phyloP scores from a whole-genome alignment of 2,888 invertebrate species.

The Eristalinus sepulchralis region DNA sequence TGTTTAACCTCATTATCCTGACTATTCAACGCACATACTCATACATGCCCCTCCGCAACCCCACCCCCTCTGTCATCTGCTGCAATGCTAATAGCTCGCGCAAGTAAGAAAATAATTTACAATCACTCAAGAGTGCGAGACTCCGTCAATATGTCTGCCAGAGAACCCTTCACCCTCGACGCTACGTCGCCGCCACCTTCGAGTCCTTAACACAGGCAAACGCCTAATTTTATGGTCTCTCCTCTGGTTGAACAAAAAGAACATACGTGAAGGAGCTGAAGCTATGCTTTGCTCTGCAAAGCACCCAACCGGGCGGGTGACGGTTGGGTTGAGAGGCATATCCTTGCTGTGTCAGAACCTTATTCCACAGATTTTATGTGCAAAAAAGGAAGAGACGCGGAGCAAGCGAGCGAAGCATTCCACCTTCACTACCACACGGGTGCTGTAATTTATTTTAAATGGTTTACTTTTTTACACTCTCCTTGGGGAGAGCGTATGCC shows the following conservation, averaged over 20 bases:
- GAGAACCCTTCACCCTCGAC: background rate
- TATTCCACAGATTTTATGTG: constrained; percentile 66
- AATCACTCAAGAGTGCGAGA: constrained; percentile 63
- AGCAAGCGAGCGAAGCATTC: constrained; percentile 21
- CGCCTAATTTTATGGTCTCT: constrained; percentile 67
- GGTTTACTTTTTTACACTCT: constrained; percentile 61
- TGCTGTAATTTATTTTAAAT: constrained; percentile 70
- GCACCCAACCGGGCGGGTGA: constrained; percentile 19
- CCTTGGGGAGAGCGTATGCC: background rate
- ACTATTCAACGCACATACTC: constrained; percentile 58
- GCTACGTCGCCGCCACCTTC: constrained; percentile 2
- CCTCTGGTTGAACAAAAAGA: constrained; percentile 39
- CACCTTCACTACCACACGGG: constrained; percentile 44
- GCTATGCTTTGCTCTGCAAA: background rate
- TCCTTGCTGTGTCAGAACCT: constrained; percentile 60
- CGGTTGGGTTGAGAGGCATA: background rate
- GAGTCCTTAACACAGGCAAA: constrained; percentile 33
- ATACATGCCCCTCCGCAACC: background rate
- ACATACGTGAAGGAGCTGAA: constrained; percentile 26
- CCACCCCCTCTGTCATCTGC: background rate
- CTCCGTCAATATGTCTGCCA: constrained; percentile 57
- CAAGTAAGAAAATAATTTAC: constrained; percentile 64
- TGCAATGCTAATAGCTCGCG: constrained; percentile 54
- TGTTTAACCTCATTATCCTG: constrained; percentile 68
- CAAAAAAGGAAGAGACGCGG: constrained; percentile 38